Conservation (phyloP, 2,797 vertebrate species). For the Nothura maculosa region DNA sequence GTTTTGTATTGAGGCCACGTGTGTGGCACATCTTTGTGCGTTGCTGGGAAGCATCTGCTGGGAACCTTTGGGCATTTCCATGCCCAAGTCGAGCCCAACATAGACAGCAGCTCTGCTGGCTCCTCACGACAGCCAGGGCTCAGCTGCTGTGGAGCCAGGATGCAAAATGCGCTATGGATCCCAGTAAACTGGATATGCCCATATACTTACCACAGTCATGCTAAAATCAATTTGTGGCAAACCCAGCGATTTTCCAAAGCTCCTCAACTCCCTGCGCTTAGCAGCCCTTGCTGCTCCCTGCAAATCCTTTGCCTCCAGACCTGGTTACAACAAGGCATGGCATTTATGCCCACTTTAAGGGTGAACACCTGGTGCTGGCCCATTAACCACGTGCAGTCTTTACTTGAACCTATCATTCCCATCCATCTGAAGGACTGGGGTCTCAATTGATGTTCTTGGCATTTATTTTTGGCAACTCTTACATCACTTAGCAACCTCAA, state of each 20-base stretch:
- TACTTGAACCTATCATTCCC: background rate
- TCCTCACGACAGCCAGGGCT: background rate
- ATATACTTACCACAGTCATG: rapidly evolving
- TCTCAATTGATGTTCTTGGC: background rate
- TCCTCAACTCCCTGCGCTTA: rapidly evolving
- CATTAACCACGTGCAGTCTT: rapidly evolving
- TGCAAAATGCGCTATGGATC: background rate
- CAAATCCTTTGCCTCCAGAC: background rate
- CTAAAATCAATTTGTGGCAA: background rate
- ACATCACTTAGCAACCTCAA: background rate
- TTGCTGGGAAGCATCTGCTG: background rate
- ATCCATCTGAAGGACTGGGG: background rate
- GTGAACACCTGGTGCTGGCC: background rate
- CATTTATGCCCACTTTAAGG: background rate
- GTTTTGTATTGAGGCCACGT: rapidly evolving
- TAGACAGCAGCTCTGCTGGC: background rate
- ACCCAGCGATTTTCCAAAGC: background rate
- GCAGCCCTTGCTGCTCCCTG: background rate
- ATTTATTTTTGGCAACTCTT: slow-evolving; percentile 32
- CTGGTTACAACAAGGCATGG: rapidly evolving
- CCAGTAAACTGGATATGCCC: background rate
- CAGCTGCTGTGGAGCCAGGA: background rate
- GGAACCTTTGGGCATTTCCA: background rate
- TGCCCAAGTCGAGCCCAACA: background rate
- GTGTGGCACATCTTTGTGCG: background rate